Evolutionary conservation across 2,797 vertebrate species (phyloP).

Genomic region (Hozukius guyotensis): DNA sequence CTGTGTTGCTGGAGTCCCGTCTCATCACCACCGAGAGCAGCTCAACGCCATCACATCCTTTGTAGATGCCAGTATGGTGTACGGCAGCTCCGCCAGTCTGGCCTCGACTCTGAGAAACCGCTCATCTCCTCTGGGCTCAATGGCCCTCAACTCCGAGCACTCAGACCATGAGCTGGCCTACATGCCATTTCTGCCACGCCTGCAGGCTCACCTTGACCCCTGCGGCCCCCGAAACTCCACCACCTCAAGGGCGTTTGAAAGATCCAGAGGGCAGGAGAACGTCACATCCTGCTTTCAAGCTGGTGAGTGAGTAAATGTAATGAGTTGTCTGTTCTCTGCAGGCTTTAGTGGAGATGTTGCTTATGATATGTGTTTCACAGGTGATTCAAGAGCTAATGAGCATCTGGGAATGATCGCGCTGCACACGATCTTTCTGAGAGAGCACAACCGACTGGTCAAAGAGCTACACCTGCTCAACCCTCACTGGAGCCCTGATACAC

Average conservation of each 20-base stretch:
- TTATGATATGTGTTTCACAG: slow-evolving; percentile 52
- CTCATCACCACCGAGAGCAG: slow-evolving; percentile 79
- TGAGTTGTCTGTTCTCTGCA: neutral
- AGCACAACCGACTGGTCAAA: slow-evolving; percentile 84
- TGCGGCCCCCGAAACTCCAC: slow-evolving; percentile 76
- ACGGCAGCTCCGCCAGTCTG: slow-evolving; percentile 79
- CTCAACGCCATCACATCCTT: slow-evolving; percentile 87
- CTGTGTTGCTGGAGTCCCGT: slow-evolving; percentile 65
- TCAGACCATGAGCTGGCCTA: slow-evolving; percentile 77
- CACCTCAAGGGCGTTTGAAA: neutral
- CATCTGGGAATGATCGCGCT: slow-evolving; percentile 85
- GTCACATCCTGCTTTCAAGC: slow-evolving; percentile 84
- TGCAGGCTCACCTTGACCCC: slow-evolving; percentile 78
- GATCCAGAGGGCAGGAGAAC: slow-evolving; percentile 55
- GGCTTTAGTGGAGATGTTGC: neutral
- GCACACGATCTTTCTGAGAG: slow-evolving; percentile 84
- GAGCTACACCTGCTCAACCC: slow-evolving; percentile 81
- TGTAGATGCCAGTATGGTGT: slow-evolving; percentile 86
- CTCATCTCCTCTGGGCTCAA: slow-evolving; percentile 74
- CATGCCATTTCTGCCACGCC: slow-evolving; percentile 81
- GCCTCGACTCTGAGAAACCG: slow-evolving; percentile 77
- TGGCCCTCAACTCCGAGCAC: slow-evolving; percentile 78
- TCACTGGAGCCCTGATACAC: slow-evolving; percentile 83
- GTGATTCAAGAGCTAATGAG: slow-evolving; percentile 84
- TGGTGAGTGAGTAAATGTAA: slow-evolving; percentile 60